Evolutionary conservation across 2,888 invertebrate species (phyloP).

Genomic region (Euzetes globulus): DNA sequence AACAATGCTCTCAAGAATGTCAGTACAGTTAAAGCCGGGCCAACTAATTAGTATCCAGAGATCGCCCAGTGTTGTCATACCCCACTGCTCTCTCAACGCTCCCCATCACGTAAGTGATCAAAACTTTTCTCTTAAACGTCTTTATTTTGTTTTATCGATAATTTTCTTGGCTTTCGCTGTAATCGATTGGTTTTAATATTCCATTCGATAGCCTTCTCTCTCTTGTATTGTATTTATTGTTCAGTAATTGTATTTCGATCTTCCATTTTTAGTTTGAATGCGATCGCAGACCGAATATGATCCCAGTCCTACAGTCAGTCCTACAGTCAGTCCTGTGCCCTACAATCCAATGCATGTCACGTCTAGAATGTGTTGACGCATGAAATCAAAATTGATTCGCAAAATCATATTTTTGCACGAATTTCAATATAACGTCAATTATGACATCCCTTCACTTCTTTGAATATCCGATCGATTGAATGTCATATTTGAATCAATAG

Average conservation of each 20-base stretch:
- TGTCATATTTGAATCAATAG: constrained; percentile 9
- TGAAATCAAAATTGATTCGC: constrained; percentile 5
- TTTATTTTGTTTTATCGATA: background rate
- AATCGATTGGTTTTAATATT: constrained; percentile 17
- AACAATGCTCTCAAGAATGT: constrained; percentile 39
- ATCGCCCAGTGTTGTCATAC: constrained; percentile 33
- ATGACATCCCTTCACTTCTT: background rate
- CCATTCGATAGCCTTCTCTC: background rate
- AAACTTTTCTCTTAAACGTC: background rate
- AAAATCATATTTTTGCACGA: constrained; percentile 6
- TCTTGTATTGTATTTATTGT: background rate
- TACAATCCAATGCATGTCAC: constrained; percentile 20
- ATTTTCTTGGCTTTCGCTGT: background rate
- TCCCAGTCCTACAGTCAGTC: no score
- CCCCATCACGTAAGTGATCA: constrained; percentile 38
- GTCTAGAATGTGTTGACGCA: constrained; percentile 5
- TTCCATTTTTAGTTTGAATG: background rate
- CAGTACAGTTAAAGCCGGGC: constrained; percentile 38
- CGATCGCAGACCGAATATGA: background rate
- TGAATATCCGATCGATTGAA: background rate
- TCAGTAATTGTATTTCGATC: background rate
- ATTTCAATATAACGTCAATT: constrained; percentile 7
- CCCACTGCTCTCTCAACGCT: constrained; percentile 38
- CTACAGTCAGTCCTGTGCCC: no score
- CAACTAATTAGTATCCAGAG: constrained; percentile 39